These are phyloP conservation scores for Potorous gilbertii DNA, from an alignment of 2,797 vertebrate genomes.

Conservation along the genomic window DNA sequence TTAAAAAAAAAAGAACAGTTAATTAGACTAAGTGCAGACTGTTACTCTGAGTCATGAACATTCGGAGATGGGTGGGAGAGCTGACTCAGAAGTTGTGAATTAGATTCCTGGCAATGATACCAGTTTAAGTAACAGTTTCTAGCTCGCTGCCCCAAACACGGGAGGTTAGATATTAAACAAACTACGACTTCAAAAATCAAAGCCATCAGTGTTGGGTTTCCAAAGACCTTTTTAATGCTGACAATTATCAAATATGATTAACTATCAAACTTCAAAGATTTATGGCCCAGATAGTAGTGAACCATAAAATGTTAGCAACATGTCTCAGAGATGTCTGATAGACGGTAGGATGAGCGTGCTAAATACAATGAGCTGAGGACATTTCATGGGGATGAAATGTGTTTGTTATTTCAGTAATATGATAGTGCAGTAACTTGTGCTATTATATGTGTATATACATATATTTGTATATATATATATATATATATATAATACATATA, in stretches of 20 bases:
- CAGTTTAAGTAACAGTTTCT: conserved; percentile 83
- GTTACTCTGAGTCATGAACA: conserved; percentile 76
- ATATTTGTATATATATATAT: neutral
- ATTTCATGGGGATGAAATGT: neutral
- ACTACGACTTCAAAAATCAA: conserved; percentile 79
- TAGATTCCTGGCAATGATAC: conserved; percentile 84
- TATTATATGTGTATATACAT: neutral
- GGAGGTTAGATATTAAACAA: conserved; percentile 84
- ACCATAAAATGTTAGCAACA: neutral
- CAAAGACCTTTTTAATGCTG: conserved; percentile 75
- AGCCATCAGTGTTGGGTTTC: conserved; percentile 81
- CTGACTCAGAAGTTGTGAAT: conserved; percentile 85
- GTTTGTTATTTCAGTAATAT: neutral
- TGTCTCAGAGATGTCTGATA: neutral
- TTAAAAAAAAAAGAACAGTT: conserved; percentile 62
- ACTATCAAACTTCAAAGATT: conserved; percentile 55
- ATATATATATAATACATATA: neutral
- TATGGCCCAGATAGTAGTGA: conserved; percentile 49
- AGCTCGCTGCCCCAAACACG: conserved; percentile 82
- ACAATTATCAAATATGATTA: conserved; percentile 63
- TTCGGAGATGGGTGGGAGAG: conserved; percentile 77
- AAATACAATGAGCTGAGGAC: neutral
- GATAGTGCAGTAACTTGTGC: neutral
- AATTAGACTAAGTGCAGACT: conserved; percentile 81
- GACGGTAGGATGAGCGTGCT: neutral